Conservation (phyloP, 23 tunicate species). For the Botrylloides violaceus region DNA sequence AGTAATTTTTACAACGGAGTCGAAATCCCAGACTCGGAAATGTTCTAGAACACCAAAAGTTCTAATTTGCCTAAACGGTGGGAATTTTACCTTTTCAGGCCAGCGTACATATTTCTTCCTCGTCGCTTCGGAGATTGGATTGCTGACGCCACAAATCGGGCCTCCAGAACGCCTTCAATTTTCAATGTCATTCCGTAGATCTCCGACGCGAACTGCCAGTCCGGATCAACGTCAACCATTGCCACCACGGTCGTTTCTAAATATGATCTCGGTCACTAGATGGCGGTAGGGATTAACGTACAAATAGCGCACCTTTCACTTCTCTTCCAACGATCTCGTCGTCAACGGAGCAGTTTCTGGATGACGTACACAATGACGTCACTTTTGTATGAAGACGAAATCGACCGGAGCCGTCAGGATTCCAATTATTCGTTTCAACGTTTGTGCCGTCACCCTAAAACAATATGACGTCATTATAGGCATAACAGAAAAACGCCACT, state of each 20-base stretch:
- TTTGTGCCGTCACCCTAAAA: background rate
- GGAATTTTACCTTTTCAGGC: constrained; percentile 13
- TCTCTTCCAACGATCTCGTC: constrained; percentile 9
- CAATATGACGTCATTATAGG: background rate
- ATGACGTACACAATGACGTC: background rate
- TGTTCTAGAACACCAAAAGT: too few species aligned
- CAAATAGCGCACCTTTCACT: constrained; percentile 23
- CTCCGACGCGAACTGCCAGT: constrained; percentile 18
- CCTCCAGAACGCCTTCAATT: constrained; percentile 19
- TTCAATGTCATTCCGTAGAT: constrained; percentile 12
- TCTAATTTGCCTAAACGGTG: too few species aligned
- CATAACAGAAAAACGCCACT: background rate
- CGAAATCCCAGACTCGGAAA: too few species aligned
- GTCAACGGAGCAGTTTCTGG: background rate
- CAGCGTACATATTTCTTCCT: background rate
- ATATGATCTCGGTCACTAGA: too few species aligned
- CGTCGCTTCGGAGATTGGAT: constrained; percentile 7
- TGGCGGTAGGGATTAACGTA: too few species aligned
- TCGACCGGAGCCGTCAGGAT: constrained; percentile 16
- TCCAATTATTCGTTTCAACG: constrained; percentile 6
- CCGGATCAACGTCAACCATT: constrained; percentile 14
- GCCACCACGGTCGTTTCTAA: constrained; percentile 8
- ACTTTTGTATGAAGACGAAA: constrained; percentile 5
- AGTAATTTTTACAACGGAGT: too few species aligned
- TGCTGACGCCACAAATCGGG: constrained; percentile 5